Evolutionary conservation across 2,888 invertebrate species (phyloP).

Genomic region (Parapristionchus giblindavisi): DNA sequence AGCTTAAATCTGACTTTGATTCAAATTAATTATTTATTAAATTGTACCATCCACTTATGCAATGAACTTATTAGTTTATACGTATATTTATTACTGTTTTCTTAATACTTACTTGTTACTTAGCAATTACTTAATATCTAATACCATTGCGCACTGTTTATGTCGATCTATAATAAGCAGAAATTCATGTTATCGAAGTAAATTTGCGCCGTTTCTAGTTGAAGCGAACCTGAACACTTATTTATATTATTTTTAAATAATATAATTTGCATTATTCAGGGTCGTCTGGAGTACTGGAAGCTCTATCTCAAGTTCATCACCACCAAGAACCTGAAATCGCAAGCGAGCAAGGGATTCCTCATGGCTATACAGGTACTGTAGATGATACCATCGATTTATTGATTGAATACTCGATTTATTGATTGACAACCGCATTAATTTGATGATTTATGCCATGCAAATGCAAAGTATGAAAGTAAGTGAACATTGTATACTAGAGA

Average conservation of each 20-base stretch:
- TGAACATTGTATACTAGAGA: no score
- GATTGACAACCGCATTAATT: no score
- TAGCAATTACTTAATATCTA: no score
- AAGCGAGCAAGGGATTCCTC: constrained; percentile 21
- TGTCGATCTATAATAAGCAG: background rate
- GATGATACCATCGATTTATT: background rate
- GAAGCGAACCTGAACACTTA: background rate
- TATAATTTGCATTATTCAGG: constrained; percentile 11
- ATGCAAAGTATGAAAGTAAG: no score
- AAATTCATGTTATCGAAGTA: background rate
- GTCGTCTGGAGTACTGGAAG: constrained; percentile 22
- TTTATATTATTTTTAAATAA: background rate
- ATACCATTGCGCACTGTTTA: no score
- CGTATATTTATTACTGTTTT: background rate
- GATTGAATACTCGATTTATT: no score
- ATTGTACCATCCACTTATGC: background rate
- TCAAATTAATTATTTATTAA: background rate
- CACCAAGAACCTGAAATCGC: background rate
- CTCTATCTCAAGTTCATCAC: constrained; percentile 5
- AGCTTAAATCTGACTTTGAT: no score
- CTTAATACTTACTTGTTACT: background rate
- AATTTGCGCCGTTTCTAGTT: background rate
- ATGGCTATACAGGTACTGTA: constrained; percentile 21
- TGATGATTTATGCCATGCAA: no score
- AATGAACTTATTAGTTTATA: background rate